Evolutionary conservation across 2,113 vertebrate genomes (phyloP), one percentile per base, ranked within the genome.

Genomic region (Oncorhynchus clarkii): DNA sequence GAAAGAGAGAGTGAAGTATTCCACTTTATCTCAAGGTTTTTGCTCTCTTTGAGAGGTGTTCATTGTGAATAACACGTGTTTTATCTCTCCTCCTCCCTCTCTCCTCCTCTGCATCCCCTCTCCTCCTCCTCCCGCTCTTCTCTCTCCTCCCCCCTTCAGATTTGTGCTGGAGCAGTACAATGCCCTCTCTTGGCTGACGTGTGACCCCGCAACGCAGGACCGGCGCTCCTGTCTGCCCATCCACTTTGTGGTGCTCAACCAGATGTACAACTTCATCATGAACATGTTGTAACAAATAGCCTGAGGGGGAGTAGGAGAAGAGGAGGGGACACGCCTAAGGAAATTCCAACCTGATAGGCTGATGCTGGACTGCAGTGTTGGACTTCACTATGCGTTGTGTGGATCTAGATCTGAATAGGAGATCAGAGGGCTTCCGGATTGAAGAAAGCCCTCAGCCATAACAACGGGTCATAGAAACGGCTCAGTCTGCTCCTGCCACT

Each of bases 191-290:
- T 99, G 97, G 97, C 95, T 99, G 93, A 99, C 97, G 83, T 99
- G 97, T 93, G 97, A 99, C 91, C 97, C 97, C 83, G 97, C 97
- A 74, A 97, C 96, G 75, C 97, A 99, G 94, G 97, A 99, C 94
- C 95, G 97, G 87, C 95, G 97, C 72, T 99, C 97, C 13, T 99
- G 97, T 94, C 95, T 99, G 90, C 97, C 97, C 67, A 91, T 99
- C 94, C 97, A 99, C 94, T 98, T 99, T 92, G 97, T 98, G 96
- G 97, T 99, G 96, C 97, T 99, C 93, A 99, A 97, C 94, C 97
- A 99, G 95, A 95, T 99, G 93, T 99, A 99, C 96, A 99, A 98
- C 95, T 98, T 97, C 94, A 97, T 98, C 91, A 96, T 96, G 95
- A 98, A 97, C 95, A 96, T 98, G 96, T 95, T 99, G 95, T 99